These are phyloP conservation scores for Paedocypris micromegethes DNA, from an alignment of 2,797 vertebrate genomes.

Conservation along the genomic window DNA sequence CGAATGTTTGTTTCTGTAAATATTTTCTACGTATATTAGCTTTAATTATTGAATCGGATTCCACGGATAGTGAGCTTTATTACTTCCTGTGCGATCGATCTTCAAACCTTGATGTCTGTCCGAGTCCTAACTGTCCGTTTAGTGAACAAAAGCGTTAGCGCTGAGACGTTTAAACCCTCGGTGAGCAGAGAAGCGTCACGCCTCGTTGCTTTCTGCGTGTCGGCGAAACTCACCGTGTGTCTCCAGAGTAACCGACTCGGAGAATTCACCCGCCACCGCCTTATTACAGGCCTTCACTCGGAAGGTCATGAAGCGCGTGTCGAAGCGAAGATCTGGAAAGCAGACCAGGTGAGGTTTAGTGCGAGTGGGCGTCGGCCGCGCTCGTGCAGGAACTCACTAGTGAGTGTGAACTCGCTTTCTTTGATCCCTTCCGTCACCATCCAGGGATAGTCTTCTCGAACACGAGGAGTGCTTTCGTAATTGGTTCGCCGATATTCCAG, in stretches of 20 bases:
- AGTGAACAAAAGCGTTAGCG: neutral
- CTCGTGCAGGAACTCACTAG: constrained; percentile 49
- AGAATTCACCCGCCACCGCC: constrained; percentile 90
- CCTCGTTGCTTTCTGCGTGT: constrained; percentile 32
- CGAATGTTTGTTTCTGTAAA: no score
- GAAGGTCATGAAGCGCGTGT: constrained; percentile 90
- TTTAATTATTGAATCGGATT: no score
- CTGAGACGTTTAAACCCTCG: constrained; percentile 5
- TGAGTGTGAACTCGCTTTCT: constrained; percentile 77
- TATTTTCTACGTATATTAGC: no score
- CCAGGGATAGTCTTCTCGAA: constrained; percentile 92
- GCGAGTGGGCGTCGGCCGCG: no score
- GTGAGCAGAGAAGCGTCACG: constrained; percentile 4
- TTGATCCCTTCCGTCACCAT: constrained; percentile 92
- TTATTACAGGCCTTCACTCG: constrained; percentile 92
- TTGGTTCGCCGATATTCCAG: constrained; percentile 87
- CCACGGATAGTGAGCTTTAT: no score
- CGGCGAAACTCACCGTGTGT: constrained; percentile 75
- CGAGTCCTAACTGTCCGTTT: constrained; percentile 13
- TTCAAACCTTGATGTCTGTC: neutral
- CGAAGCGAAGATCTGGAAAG: constrained; percentile 82
- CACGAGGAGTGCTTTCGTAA: constrained; percentile 83
- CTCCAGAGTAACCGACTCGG: constrained; percentile 84
- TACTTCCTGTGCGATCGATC: no score
- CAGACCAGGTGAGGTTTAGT: neutral